These are phyloP conservation scores for Sus scrofa DNA, from an alignment of 2,113 vertebrate genomes.

Conservation along the genomic window DNA sequence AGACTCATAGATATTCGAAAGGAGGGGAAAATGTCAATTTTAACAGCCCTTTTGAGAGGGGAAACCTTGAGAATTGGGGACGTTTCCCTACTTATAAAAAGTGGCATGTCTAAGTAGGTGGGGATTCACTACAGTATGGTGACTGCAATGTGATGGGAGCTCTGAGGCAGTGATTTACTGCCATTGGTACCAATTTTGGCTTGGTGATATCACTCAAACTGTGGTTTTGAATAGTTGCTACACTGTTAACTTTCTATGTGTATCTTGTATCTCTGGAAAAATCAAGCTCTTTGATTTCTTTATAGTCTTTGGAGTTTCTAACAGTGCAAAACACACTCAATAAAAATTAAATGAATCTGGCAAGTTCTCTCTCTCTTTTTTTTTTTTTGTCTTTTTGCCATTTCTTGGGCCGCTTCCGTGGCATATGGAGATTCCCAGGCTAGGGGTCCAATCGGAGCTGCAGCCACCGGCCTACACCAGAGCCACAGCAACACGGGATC, in stretches of 20 bases:
- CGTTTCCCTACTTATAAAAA: not conserved
- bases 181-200: not conserved
- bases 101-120: no score
- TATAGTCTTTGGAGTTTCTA: not conserved
- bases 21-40: not conserved
- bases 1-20: not conserved
- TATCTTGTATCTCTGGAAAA: not conserved
- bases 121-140: not conserved
- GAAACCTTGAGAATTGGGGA: not conserved
- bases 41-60: not conserved
- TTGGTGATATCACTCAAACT: not conserved
- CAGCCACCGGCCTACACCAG: no score
- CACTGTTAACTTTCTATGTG: not conserved
- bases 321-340: not conserved
- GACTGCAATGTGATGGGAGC: not conserved
- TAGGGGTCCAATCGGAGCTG: no score
- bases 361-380: no score
- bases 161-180: not conserved
- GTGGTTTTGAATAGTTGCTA: not conserved
- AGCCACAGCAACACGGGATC: no score
- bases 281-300: conserved; percentile 19
- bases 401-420: no score
- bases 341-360: not conserved
- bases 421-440: no score
- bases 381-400: no score